Base-by-base conservation (phyloP, 2,888 invertebrate genomes). In the Liposcelis brunnea region DNA sequence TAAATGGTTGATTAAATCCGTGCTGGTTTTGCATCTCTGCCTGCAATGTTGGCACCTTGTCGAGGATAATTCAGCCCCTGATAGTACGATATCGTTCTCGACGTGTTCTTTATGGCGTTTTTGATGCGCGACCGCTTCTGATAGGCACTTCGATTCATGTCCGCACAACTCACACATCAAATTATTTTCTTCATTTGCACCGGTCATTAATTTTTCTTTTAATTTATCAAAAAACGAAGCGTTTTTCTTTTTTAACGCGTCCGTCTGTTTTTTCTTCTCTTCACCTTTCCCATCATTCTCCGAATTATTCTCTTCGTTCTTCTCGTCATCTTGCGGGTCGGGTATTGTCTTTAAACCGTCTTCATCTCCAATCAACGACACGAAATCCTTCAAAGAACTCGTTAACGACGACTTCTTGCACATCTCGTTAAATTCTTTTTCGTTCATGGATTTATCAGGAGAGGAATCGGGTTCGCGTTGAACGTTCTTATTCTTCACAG, bases 31-130 rank as follows among this genome's bases (percentile, higher is more conserved):
- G 62, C 86, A 89, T 49, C 86, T 72, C 60, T 84, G 85, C 51
- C 86, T 73, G 60, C 89, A 89, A 59, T 80, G 77, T 61, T 85
- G 85, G 59, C 89, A 89, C 48, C 87, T 72, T 43, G 83, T 80
- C 11, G 84, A 81, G 2, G 58, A 55, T 4, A 57, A 51, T 10
- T 52, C 54, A 2, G 50, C 48, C 12, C 46, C 45, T 19, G 46
- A 46, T n/a, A 46, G 31, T 31, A 42, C 34, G 31, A 42, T 38
- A 35, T 37, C 43, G 19, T 31, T 40, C 16, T 43, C 37, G 48
- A 43, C 48, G 31, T 45, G 38, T 43, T 26, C 49, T 31, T 46
- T 47, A 48, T 62, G 61, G 18, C 57, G 50, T 59, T 80, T 81
- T 56, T 79, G 77, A 59, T 86, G 86, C 48, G 80, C 77, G 12